Base-by-base conservation (phyloP, 2,797 vertebrate genomes). In the Bufotes viridis region DNA sequence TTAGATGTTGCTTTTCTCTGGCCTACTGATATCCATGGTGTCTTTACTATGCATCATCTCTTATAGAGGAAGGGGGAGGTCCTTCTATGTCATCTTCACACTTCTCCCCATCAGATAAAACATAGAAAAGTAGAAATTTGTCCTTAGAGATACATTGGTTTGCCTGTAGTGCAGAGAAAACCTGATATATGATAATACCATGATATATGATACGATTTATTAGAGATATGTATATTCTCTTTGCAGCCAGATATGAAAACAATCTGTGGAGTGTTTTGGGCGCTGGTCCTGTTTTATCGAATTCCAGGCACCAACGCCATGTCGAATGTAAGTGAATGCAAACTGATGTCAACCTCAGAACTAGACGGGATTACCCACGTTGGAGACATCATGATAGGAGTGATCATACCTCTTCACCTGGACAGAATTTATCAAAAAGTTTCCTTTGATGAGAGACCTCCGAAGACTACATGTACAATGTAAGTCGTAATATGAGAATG, bases 321-420 rank as follows among this genome's bases (percentile, higher is more conserved):
- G 1, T 10, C 2, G 13, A 20, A 42, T 51, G 20, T 10, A 51
- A 18, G 20, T 10, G 3, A 10, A 29, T 83, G 82, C 12, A 29
- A 18, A 22, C 82, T 83, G 12, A 57, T 22, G 5, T 72, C 51
- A 75, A 20, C 72, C 34, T 67, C 82, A 3, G 18, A 49, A 7
- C 42, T 85, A 20, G 74, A 76, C 0, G 60, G n/a, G 42, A 53
- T 78, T 2, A 63, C 15, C 5, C 84, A 85, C 22, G 58, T 42
- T 13, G 84, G 84, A 53, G 84, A 85, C 51, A 22, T 85, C 15
- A 78, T 85, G 84, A 63, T 85, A 4, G 84, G 84, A 26, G 58
- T 51, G 26, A 8, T 85, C 57, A 18, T 78, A 15, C 84, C 84
- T 3, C 15, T 87, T 24, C 76, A 81, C 55, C 20, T 81, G 42